Evolutionary conservation across 2,888 invertebrate species (phyloP).

Genomic region (Drosophila cognata): DNA sequence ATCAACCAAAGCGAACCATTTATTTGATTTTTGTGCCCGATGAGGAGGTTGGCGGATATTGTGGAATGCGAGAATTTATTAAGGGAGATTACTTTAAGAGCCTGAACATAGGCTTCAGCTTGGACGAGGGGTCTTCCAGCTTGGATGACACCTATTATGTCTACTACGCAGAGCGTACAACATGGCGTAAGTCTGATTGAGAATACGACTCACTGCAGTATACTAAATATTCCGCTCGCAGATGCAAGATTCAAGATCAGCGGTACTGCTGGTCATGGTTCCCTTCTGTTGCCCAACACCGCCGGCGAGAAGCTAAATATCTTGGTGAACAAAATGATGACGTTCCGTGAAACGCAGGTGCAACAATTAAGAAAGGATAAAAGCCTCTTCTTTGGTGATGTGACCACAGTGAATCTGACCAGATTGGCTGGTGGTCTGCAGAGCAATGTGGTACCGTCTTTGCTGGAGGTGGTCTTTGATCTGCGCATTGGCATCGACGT

Average conservation of each 20-base stretch:
- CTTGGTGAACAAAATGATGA: constrained; percentile 91
- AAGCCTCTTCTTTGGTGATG: constrained; percentile 89
- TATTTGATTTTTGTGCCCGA: constrained; percentile 91
- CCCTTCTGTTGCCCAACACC: constrained; percentile 91
- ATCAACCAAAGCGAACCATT: constrained; percentile 88
- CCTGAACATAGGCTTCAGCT: constrained; percentile 90
- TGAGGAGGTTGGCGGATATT: constrained; percentile 89
- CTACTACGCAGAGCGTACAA: constrained; percentile 88
- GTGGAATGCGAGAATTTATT: constrained; percentile 91
- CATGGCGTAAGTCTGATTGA: constrained; percentile 88
- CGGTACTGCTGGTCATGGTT: constrained; percentile 95
- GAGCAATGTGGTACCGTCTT: constrained; percentile 94
- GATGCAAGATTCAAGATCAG: constrained; percentile 91
- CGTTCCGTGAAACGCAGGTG: constrained; percentile 86
- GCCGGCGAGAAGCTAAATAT: constrained; percentile 93
- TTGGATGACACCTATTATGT: constrained; percentile 88
- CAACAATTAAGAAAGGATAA: constrained; percentile 86
- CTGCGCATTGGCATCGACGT: constrained; percentile 87
- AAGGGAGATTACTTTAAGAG: constrained; percentile 88
- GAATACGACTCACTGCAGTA: too few species aligned
- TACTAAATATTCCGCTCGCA: constrained; percentile 87
- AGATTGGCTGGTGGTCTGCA: constrained; percentile 94
- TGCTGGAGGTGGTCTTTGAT: constrained; percentile 91
- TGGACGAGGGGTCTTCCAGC: constrained; percentile 93
- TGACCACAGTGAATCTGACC: constrained; percentile 94